Conservation (phyloP, 2,888 invertebrate species). For the Auanema freiburgensis region DNA sequence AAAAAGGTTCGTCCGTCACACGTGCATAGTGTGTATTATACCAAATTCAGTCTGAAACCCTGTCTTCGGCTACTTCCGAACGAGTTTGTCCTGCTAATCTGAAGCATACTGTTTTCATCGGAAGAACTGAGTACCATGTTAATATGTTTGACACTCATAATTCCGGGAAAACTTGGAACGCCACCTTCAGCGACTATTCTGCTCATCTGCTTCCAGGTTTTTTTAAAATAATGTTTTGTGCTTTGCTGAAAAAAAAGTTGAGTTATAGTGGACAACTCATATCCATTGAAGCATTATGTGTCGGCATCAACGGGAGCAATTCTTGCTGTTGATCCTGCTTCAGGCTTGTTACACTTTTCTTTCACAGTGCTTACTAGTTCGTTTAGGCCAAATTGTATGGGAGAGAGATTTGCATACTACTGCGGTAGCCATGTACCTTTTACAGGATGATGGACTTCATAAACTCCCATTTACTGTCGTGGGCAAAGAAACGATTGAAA, state of each 20-base stretch:
- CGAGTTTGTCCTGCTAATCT: slow-evolving; percentile 66
- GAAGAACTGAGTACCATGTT: slow-evolving; percentile 79
- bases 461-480: slow-evolving; percentile 64
- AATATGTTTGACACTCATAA: slow-evolving; percentile 86
- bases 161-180: slow-evolving; percentile 81
- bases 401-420: slow-evolving; percentile 80
- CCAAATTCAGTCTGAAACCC: slow-evolving; percentile 49
- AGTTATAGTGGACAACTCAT: slow-evolving; percentile 51
- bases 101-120: slow-evolving; percentile 34
- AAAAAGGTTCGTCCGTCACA: slow-evolving; percentile 52
- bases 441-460: slow-evolving; percentile 66
- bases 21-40: too few species aligned
- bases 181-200: slow-evolving; percentile 93
- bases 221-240: not conserved
- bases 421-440: slow-evolving; percentile 79
- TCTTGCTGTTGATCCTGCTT: slow-evolving; percentile 46
- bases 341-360: slow-evolving; percentile 1
- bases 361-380: not conserved
- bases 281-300: slow-evolving; percentile 55
- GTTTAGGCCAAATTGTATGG: slow-evolving; percentile 79
- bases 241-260: not conserved
- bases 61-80: slow-evolving; percentile 53
- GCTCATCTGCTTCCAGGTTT: slow-evolving; percentile 72
- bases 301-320: slow-evolving; percentile 66
- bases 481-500: slow-evolving; percentile 63